These are phyloP conservation scores for Psophia crepitans DNA, from an alignment of 2,113 vertebrate genomes.

Conservation along the genomic window DNA sequence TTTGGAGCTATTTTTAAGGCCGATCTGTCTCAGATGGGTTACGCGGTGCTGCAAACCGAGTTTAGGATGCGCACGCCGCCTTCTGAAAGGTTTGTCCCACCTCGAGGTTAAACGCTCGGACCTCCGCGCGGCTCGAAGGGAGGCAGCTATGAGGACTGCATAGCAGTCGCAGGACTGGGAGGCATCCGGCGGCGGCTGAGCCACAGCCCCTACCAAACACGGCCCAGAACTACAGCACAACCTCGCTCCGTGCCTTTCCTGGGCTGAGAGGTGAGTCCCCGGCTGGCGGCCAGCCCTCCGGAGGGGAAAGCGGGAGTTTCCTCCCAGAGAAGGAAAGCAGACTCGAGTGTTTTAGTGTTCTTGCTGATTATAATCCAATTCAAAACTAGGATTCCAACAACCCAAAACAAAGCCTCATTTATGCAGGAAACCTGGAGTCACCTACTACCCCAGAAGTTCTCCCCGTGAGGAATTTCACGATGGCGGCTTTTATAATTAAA, in stretches of 20 bases:
- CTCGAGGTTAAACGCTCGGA: neutral
- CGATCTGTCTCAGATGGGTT: neutral
- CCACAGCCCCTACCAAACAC: neutral
- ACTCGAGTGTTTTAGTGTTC: neutral
- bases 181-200: neutral
- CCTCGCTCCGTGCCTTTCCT: accelerated
- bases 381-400: neutral
- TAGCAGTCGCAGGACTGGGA: neutral
- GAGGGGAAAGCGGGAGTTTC: neutral
- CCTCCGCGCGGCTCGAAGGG: neutral
- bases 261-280: neutral
- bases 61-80: neutral
- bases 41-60: neutral
- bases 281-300: accelerated
- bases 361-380: neutral
- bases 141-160: neutral
- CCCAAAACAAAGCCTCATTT: too few relatives aligned
- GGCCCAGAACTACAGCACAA: neutral
- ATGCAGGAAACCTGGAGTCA: neutral
- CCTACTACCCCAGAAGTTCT: neutral
- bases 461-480: neutral
- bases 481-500: neutral
- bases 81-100: neutral
- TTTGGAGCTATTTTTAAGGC: neutral
- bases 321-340: neutral